phyloP scores from a whole-genome alignment of 2,888 invertebrate genomes.

The Eumacrocentrus americanus region DNA sequence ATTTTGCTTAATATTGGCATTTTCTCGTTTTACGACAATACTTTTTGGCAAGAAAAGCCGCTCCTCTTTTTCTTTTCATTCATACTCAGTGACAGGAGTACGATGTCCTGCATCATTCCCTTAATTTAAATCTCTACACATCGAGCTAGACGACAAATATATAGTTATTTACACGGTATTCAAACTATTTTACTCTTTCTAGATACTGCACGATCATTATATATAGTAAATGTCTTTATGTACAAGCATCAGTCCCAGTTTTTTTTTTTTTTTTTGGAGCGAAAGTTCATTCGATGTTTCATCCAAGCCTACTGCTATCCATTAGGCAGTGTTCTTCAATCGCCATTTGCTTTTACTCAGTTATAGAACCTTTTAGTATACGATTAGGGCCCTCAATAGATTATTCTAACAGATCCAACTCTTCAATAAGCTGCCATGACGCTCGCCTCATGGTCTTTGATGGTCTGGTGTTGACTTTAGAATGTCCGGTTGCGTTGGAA shows the following conservation, averaged over 20 bases:
- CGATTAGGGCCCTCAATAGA: conserved; percentile 40
- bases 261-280: conserved; percentile 9
- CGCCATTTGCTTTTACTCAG: conserved; percentile 20
- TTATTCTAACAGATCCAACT: not conserved
- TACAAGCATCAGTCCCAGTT: conserved; percentile 8
- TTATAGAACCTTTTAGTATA: conserved; percentile 41
- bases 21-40: not conserved
- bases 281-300: conserved; percentile 6
- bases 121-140: conserved; percentile 17
- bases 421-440: conserved; percentile 9
- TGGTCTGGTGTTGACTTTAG: conserved; percentile 87
- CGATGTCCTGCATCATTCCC: conserved; percentile 25
- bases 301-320: not conserved
- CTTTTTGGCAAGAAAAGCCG: conserved; percentile 34
- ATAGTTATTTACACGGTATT: conserved; percentile 18
- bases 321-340: conserved; percentile 22
- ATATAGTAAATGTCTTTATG: not conserved
- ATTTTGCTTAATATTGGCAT: not conserved
- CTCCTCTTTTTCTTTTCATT: not conserved
- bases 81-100: conserved; percentile 41
- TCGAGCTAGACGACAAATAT: conserved; percentile 9
- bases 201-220: conserved; percentile 16
- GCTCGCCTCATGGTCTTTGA: conserved; percentile 62
- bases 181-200: conserved; percentile 12
- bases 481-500: conserved; percentile 78